Percentiles rank a stretch among this genome's conserved stretches.
These are phyloP conservation scores for Peromyscus nudipes DNA, from an alignment of 2,797 vertebrate genomes.

Conservation along the genomic window DNA sequence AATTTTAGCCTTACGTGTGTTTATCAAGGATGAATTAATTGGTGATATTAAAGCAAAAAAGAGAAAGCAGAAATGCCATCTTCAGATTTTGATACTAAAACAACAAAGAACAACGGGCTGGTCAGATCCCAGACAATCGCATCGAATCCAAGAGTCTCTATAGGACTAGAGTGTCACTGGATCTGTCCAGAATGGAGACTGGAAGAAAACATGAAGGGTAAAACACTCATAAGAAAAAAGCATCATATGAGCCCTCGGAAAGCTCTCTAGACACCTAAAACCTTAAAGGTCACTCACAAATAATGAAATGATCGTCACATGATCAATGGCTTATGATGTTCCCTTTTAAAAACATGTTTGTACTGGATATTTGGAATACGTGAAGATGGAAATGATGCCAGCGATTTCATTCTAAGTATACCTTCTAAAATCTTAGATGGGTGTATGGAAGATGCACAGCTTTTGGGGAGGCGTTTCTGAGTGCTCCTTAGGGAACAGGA, in stretches of 20 bases:
- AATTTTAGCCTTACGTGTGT: neutral
- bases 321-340: neutral
- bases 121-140: neutral
- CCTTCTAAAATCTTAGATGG: neutral
- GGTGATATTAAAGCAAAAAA: neutral
- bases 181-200: neutral
- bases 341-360: neutral
- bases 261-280: neutral
- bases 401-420: neutral
- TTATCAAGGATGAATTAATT: neutral
- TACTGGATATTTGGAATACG: neutral
- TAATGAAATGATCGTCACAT: neutral
- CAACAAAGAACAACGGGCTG: neutral
- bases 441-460: neutral
- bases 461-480: neutral
- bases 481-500: neutral
- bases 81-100: neutral
- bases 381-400: neutral
- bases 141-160: neutral
- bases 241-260: neutral
- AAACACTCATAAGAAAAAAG: neutral
- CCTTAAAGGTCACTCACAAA: slow-evolving; percentile 46
- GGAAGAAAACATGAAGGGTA: neutral
- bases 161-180: neutral
- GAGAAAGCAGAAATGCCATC: neutral